Conservation (phyloP, 1,140 invertebrate species). For the Habropoda laboriosa region DNA sequence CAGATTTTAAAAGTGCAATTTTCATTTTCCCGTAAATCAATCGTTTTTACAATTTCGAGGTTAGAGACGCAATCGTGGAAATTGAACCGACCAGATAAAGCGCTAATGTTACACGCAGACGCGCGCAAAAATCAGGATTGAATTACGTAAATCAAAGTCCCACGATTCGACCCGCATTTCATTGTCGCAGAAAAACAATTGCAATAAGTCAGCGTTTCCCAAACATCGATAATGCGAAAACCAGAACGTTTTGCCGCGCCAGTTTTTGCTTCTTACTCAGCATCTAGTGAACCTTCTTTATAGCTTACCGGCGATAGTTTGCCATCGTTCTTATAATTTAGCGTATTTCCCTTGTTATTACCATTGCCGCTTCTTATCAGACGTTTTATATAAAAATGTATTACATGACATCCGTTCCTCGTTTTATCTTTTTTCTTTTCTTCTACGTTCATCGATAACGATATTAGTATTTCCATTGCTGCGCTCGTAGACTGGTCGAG, state of each 20-base stretch:
- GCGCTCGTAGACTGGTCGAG: no score
- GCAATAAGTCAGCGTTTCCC: not conserved
- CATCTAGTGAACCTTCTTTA: not conserved
- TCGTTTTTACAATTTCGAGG: no score
- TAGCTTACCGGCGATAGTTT: no score
- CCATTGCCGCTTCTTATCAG: not conserved
- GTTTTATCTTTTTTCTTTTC: not conserved
- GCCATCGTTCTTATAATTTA: not conserved
- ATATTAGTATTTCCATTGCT: not conserved
- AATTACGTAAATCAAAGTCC: constrained; percentile 25
- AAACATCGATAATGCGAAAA: not conserved
- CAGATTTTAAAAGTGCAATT: no score
- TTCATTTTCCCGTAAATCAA: no score
- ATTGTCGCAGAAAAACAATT: constrained; percentile 11
- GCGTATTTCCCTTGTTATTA: not conserved
- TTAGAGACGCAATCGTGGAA: no score
- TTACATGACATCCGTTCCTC: not conserved
- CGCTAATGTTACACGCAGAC: not conserved
- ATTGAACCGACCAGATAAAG: not conserved
- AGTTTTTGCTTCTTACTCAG: not conserved
- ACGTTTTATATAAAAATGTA: not conserved
- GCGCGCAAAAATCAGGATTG: not conserved
- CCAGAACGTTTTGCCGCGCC: not conserved
- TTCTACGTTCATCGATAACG: not conserved
- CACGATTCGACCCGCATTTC: constrained; percentile 16